Percentiles rank a stretch among this genome's conserved stretches.
Conservation (phyloP, 2,888 invertebrate species). For the Athalia rosae region DNA sequence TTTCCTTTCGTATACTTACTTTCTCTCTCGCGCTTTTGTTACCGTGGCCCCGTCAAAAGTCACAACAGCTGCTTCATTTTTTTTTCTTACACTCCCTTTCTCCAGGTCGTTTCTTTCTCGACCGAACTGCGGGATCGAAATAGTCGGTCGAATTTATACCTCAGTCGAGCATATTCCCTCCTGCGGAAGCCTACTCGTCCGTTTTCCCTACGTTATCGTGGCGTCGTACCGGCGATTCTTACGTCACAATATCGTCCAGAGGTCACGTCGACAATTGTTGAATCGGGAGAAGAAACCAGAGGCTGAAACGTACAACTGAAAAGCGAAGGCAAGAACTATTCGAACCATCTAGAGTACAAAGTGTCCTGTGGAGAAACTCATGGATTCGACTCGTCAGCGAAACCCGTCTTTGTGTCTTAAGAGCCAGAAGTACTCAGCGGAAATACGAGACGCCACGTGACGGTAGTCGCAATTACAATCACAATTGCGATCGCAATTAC, state of each 20-base stretch:
- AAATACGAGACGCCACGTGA: slow-evolving; percentile 30
- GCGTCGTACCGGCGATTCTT: too few species aligned
- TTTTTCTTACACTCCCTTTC: too few species aligned
- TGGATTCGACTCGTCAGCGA: slow-evolving; percentile 40
- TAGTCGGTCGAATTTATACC: too few species aligned
- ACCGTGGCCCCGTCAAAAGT: too few species aligned
- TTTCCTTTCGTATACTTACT: slow-evolving; percentile 6
- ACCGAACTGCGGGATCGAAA: too few species aligned
- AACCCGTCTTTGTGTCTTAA: slow-evolving; percentile 34
- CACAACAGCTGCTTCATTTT: too few species aligned
- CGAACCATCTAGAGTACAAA: slow-evolving; percentile 31
- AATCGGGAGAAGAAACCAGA: slow-evolving; percentile 16
- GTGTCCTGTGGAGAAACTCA: slow-evolving; percentile 18
- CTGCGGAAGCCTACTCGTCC: too few species aligned
- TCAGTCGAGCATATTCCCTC: too few species aligned
- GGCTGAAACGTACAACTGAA: slow-evolving; percentile 36
- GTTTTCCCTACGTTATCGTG: too few species aligned
- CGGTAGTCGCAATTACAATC: slow-evolving; percentile 25
- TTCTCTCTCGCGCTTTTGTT: not conserved
- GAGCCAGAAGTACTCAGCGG: slow-evolving; percentile 41
- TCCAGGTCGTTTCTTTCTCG: too few species aligned
- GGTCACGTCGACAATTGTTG: too few species aligned
- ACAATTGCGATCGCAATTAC: slow-evolving; percentile 9
- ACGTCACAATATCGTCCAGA: too few species aligned
- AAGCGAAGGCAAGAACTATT: slow-evolving; percentile 28